Evolutionary conservation across 2,797 vertebrate genomes (phyloP), one percentile per base, ranked within the genome.

Genomic region (Valencia hispanica): DNA sequence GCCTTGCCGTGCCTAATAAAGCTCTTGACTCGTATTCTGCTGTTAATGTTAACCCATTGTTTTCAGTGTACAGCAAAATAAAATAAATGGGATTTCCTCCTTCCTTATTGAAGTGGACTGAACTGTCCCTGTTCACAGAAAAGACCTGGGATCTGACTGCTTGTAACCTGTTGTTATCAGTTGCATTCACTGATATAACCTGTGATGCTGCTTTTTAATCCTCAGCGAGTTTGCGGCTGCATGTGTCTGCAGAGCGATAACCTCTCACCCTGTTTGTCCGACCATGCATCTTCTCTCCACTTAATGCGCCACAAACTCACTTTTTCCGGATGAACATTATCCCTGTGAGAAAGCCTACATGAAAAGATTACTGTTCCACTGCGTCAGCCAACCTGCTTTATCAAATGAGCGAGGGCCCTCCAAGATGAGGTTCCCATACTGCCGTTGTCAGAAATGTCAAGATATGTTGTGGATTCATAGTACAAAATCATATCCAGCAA

Each of bases 401-500:
- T 93, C 87, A 96, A 91, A 90, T 93, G 94, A 87, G 94, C 92
- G 41, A 96, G 94, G 73, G 95, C 94, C 85, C 88, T 92, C 95
- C 95, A 96, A 72, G 93, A 94, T 25, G 89, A 91, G 82, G 90
- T 87, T 74, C 94, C 95, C 90, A 96, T 92, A 43, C 82, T 75
- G 72, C 77, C 81, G 89, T 90, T 95, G 87, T 92, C 94, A 79
- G 95, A 96, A 82, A 96, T 90, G 88, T 95, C 93, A 79, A 96
- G 94, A 89, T 95, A 91, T 66, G 89, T 88, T 76, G 95, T 92
- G 77, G 95, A 96, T 86, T 95, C 94, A 77, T 95, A 95, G 91
- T 94, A 96, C 73, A 94, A 90, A 92, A 96, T 94, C 94, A 96
- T 96, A 87, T 96, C 94, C 92, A 96, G 86, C 90, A 96, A 91